Evolutionary conservation across 2,113 vertebrate genomes (phyloP), one percentile per base, ranked within the genome.

Genomic region (Probosciger aterrimus): DNA sequence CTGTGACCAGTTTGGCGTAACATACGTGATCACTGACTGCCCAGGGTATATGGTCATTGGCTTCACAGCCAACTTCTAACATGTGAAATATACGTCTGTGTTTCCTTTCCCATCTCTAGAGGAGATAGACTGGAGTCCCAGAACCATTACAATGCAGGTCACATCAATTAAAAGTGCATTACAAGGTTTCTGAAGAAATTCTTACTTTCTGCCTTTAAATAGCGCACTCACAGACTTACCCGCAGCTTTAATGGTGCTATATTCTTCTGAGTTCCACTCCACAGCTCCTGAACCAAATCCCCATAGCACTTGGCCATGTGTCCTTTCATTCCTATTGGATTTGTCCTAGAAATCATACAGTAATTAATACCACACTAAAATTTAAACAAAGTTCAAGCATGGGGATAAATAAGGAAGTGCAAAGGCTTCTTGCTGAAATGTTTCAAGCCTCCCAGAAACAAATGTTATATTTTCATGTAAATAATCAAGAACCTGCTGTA

Each of bases 241-340:
- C 99, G 97, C 93, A 99, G 98, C 96, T 99, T 99, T 71, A 99
- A 97, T 2, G 99, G 99, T 31, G 99, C 99, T 19, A 99, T 97
- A 57, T 99, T 99, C 98, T 99, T 99, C 97, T 99, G 99, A 4
- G 99, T 99, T 71, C 99, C 99, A 82, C 98, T 99, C 99, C 99
- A 99, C 92, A 99, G 97, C 97, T 99, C 99, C 97, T 99, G 98
- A 68, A 99, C 98, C 97, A 99, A 98, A 97, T 99, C 99, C 43
- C 99, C 99, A 9, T 99, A 99, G 96, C 99, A 99, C 95, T 99
- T 99, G 92, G 99, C 99, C 99, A 99, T 99, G 98, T 99, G 99
- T 65, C 99, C 99, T 88, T 99, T 99, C 99, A 99, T 99, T 96
- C 99, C 99, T 71, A 99, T 99, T 68, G 99, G 99, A 95, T 99